These are phyloP conservation scores for Cotesia typhae DNA, from an alignment of 1,140 invertebrate genomes.

Conservation along the genomic window DNA sequence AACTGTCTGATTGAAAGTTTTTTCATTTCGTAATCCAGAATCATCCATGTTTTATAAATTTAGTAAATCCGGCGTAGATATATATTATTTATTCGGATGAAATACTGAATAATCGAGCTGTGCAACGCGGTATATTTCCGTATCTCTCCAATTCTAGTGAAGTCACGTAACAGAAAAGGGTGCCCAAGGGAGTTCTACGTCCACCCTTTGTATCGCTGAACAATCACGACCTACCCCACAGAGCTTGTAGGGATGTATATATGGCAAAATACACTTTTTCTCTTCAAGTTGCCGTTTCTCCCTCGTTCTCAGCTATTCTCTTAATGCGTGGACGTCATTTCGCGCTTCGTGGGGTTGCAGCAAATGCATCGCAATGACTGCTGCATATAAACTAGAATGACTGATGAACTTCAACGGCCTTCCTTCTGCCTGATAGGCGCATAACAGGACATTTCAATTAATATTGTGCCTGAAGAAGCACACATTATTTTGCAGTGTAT, in stretches of 20 bases:
- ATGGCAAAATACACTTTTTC: conserved; percentile 28
- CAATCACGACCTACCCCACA: conserved; percentile 47
- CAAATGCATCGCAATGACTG: conserved; percentile 41
- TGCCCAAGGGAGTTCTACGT: conserved; percentile 42
- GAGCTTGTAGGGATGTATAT: conserved; percentile 18
- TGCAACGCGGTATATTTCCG: conserved; percentile 30
- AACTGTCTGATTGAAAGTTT: no score
- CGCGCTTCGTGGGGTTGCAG: conserved; percentile 29
- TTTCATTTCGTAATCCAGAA: no score
- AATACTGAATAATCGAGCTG: conserved; percentile 18
- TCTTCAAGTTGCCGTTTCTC: conserved; percentile 14
- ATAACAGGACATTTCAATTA: conserved; percentile 37
- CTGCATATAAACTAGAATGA: conserved; percentile 39
- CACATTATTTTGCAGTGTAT: conserved; percentile 2
- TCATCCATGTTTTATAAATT: no score
- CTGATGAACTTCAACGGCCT: conserved; percentile 46
- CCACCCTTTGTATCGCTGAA: conserved; percentile 46
- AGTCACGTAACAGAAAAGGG: conserved; percentile 41
- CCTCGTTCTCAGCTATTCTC: conserved; percentile 3
- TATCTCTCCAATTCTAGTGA: conserved; percentile 31
- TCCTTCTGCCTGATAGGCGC: conserved; percentile 40
- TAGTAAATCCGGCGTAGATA: no score
- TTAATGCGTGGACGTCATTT: conserved; percentile 41
- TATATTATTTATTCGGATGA: conserved; percentile 14
- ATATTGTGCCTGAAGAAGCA: conserved; percentile 38